A percentile compares a stretch with the other conserved stretches of the same genome.
Evolutionary conservation across 2,797 vertebrate species (phyloP).

Genomic region (Mycteria americana): DNA sequence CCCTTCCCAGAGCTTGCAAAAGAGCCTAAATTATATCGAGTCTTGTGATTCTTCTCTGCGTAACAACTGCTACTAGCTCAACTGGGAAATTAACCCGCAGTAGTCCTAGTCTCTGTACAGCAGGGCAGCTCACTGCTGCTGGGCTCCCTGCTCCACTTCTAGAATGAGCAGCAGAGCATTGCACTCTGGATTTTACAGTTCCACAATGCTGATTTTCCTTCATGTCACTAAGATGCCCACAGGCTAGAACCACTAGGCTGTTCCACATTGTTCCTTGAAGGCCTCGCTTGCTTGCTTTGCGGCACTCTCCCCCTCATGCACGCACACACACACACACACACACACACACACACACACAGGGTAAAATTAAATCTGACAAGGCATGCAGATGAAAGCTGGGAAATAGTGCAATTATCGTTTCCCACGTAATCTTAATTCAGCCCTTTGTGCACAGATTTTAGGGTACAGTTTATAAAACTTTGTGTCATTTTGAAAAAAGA

Average conservation of each 20-base stretch:
- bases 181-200: neutral
- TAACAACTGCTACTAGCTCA: neutral
- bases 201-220: neutral
- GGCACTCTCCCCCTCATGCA: neutral
- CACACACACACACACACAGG: neutral
- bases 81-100: too few relatives aligned
- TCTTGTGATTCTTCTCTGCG: neutral
- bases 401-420: constrained; percentile 21
- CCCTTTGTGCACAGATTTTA: neutral
- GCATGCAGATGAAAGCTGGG: constrained; percentile 27
- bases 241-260: neutral
- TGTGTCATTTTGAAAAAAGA: neutral
- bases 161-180: neutral
- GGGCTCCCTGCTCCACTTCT: neutral
- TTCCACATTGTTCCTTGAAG: neutral
- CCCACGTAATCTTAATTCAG: neutral
- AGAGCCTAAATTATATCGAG: neutral
- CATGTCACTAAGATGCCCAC: neutral
- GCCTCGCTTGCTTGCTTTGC: neutral
- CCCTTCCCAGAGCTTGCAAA: neutral
- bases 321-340: neutral
- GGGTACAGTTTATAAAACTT: neutral
- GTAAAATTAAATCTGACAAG: constrained; percentile 42
- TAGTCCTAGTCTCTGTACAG: neutral
- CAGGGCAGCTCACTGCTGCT: neutral